A percentile compares a stretch with the other conserved stretches of the same genome.
Conservation (phyloP, 1,140 invertebrate genomes). For the Drosophila repleta region DNA sequence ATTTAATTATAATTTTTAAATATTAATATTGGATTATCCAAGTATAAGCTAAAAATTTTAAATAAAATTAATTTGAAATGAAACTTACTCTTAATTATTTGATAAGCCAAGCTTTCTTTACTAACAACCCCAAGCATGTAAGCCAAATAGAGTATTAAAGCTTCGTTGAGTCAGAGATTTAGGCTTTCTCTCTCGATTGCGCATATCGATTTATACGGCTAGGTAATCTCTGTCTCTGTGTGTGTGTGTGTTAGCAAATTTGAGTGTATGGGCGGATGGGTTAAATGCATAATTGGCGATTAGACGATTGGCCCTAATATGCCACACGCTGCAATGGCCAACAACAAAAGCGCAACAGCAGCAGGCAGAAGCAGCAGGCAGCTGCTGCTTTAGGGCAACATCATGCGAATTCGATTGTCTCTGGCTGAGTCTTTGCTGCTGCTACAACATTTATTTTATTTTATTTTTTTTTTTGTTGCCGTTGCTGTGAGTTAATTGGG, state of each 20-base stretch:
- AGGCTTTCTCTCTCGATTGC: constrained; percentile 35
- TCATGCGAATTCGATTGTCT: constrained; percentile 36
- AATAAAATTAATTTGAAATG: too few relatives aligned
- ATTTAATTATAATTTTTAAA: too few relatives aligned
- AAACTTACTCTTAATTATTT: too few relatives aligned
- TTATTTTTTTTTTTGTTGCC: too few relatives aligned
- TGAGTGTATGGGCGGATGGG: constrained; percentile 22
- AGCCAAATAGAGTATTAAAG: background rate
- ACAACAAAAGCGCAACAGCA: constrained; percentile 61
- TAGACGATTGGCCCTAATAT: constrained; percentile 81
- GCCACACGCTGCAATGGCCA: constrained; percentile 61
- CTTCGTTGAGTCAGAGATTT: background rate
- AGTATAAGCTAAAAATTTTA: too few relatives aligned
- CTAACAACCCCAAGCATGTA: too few relatives aligned
- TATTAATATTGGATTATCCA: too few relatives aligned
- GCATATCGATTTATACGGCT: constrained; percentile 57
- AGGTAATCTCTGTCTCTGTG: constrained; percentile 3
- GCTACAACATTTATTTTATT: background rate
- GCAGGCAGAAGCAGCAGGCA: background rate
- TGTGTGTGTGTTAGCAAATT: constrained; percentile 10
- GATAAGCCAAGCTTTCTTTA: too few relatives aligned
- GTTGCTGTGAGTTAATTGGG: constrained; percentile 57
- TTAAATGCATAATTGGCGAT: constrained; percentile 80
- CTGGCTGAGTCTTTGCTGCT: constrained; percentile 22
- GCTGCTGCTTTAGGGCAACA: constrained; percentile 16